A percentile compares a stretch with the other conserved stretches of the same genome.
Conservation (phyloP, 2,113 vertebrate genomes). For the Chunga burmeisteri region DNA sequence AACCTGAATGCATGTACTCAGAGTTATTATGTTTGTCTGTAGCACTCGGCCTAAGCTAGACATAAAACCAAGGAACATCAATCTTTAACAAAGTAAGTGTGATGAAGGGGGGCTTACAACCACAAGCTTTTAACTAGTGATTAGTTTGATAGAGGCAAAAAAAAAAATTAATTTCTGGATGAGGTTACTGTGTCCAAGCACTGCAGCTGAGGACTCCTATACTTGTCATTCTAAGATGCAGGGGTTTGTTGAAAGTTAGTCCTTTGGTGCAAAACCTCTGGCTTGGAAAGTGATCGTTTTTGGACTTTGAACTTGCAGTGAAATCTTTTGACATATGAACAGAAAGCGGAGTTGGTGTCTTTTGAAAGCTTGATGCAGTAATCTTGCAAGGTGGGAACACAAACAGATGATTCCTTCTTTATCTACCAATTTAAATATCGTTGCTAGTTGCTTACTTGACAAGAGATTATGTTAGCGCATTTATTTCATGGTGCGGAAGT, state of each 20-base stretch:
- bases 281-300: not conserved
- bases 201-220: rapidly evolving
- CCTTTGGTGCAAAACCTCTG: rapidly evolving
- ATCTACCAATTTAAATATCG: rapidly evolving
- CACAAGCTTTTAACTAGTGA: too few relatives aligned
- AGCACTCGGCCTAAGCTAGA: not conserved
- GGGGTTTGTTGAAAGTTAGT: not conserved
- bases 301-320: not conserved
- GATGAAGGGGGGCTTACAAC: not conserved
- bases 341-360: not conserved
- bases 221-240: not conserved
- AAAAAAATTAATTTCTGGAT: rapidly evolving
- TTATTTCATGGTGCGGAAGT: not conserved
- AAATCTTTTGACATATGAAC: not conserved
- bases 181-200: not conserved
- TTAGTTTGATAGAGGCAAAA: rapidly evolving
- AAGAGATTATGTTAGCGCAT: rapidly evolving
- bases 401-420: not conserved
- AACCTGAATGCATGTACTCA: not conserved
- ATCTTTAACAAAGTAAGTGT: not conserved
- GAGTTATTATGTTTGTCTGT: not conserved
- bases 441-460: not conserved
- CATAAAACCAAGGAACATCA: rapidly evolving
- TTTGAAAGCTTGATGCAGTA: rapidly evolving
- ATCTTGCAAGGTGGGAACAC: not conserved